Base-by-base conservation (phyloP, 2,888 invertebrate genomes). In the Octonoba sinensis region DNA sequence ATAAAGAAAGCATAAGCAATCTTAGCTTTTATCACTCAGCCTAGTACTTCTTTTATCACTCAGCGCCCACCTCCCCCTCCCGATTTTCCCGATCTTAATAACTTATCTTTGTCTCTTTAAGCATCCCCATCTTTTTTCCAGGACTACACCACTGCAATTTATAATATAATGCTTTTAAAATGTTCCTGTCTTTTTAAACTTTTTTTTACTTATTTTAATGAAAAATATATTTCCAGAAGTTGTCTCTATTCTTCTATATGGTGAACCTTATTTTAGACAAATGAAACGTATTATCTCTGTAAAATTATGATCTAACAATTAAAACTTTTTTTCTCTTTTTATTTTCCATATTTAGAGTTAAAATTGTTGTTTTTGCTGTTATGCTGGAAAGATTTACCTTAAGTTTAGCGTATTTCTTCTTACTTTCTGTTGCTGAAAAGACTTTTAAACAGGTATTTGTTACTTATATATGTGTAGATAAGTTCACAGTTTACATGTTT, bases 381-480 rank as follows among this genome's bases (percentile, higher is more conserved):
- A 76, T 85, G 56, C 6, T 85, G 56, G 85, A 85, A 69, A 70
- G 87, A 89, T 91, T 84, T 91, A 95, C 86, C 81, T 86, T 90
- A 18, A 87, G 88, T 83, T 84, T 92, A 0, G 91, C 96, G 67
- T 92, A 97, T 84, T 97, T 97, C 89, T 97, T 97, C 88, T 90
- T 98, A 13, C 91, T 98, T 84, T 93, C 96, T 16, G 97, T 98
- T 3, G 97, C 97, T 0, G 97, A 98, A 89, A 91, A 96, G 84
- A 97, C 97, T 0, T 97, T 96, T 89, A 97, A 97, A 87, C 97
- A 89, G 87, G 89, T 89, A 85, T 85, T 46, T 59, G 51, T 56
- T 54, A 54, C 18, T 20, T 13, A 20, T 70, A 12, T 59, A 16
- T 57, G 36, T 71, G 27, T 59, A n/a, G n/a, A n/a, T n/a, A n/a